Evolutionary conservation across 2,888 invertebrate genomes (phyloP), one percentile per base, ranked within the genome.

Genomic region (Lysandra bellargus): DNA sequence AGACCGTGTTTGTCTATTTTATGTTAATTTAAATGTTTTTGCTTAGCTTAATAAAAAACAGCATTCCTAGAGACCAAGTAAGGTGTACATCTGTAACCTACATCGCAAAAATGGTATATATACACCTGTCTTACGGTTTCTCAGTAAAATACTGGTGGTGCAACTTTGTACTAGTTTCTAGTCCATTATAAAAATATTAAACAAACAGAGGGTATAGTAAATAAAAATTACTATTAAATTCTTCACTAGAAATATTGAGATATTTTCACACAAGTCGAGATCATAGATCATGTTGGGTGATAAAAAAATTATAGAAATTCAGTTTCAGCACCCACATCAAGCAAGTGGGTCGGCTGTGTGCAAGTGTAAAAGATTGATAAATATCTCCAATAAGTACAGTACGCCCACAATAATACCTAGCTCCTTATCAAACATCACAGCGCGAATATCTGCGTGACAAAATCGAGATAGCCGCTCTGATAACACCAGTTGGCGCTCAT

Each of bases 391-490:
- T 78, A 80, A 78, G 53, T 33, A 60, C 57, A 79, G 44, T 83
- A 83, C 84, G 83, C 83, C 83, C 82, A 82, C 82, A 78, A 74
- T 49, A 81, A 80, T 74, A 78, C 69, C 72, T 73, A 57, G 57
- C 14, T 61, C 78, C 81, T 88, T 93, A 93, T 92, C 93, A 90
- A 49, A 88, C 90, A 89, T 88, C 90, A 90, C 86, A 89, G 87
- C 86, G 86, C 85, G 87, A 91, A 91, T 93, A 87, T 93, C 93
- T 92, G 91, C 88, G 91, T 94, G 92, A 92, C 94, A 89, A 92
- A 82, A 84, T 84, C 84, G 84, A 85, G 85, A 94, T 94, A 93
- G 87, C 89, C 89, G 87, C 85, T 88, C 89, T 92, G 94, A 94
- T 93, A 94, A 92, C 89, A 85, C 81, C 92, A 94, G 93, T 93